Evolutionary conservation across 2,888 invertebrate genomes (phyloP).

Genomic region (Ectropis crepuscularia): DNA sequence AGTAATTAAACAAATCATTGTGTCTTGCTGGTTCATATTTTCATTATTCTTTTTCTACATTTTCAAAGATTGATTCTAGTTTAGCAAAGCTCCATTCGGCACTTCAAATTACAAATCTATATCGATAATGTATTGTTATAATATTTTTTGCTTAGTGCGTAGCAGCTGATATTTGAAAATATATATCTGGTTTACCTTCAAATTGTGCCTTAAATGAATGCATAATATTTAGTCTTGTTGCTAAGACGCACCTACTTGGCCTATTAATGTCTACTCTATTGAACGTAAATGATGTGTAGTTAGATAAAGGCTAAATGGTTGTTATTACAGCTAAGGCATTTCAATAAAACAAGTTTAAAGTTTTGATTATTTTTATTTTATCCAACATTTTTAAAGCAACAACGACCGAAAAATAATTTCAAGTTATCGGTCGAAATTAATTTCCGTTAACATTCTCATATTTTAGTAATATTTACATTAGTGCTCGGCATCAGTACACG

Average conservation of each 20-base stretch:
- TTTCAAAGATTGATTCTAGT: background rate
- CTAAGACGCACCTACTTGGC: background rate
- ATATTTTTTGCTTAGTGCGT: conserved; percentile 3
- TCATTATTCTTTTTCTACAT: background rate
- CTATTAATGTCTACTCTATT: background rate
- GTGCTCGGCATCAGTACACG: conserved; percentile 36
- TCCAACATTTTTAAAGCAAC: conserved; percentile 7
- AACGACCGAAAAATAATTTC: conserved; percentile 69
- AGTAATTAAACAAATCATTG: no score
- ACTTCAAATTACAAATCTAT: background rate
- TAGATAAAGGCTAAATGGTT: no score
- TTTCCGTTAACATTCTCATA: conserved; percentile 51
- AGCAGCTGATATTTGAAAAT: conserved; percentile 15
- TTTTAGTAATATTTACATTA: conserved; percentile 15
- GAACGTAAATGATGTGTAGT: no score
- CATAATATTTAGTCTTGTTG: conserved; percentile 5
- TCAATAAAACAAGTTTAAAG: conserved; percentile 16
- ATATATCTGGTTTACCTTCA: conserved; percentile 23
- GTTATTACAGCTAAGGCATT: background rate
- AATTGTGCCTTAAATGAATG: background rate
- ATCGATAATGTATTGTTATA: background rate
- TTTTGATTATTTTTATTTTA: conserved; percentile 11
- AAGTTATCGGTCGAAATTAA: conserved; percentile 69
- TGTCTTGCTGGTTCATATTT: background rate
- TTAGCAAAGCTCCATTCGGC: background rate